These are phyloP conservation scores for Caenorhabditis inopinata DNA, from an alignment of 1,140 invertebrate genomes.

Conservation along the genomic window DNA sequence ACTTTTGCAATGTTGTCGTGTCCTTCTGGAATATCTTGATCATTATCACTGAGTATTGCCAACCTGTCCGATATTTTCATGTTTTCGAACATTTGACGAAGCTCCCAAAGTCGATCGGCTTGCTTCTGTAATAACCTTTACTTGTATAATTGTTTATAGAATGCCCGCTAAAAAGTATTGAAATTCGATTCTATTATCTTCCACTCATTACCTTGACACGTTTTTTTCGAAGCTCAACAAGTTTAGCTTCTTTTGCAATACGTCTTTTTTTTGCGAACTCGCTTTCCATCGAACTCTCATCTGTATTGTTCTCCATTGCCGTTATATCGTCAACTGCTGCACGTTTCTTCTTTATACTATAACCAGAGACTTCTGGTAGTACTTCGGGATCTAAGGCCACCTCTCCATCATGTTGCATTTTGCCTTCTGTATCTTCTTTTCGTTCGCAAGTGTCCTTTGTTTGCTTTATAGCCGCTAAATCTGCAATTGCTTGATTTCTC, in stretches of 20 bases:
- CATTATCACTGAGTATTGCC: not conserved
- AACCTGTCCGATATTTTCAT: not conserved
- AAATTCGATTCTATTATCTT: too few species aligned
- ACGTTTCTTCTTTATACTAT: too few species aligned
- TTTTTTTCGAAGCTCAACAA: not conserved
- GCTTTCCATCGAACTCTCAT: not conserved
- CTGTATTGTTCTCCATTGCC: not conserved
- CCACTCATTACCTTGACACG: not conserved
- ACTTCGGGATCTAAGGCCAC: too few species aligned
- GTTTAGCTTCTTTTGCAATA: not conserved
- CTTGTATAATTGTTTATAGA: not conserved
- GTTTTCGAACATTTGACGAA: not conserved
- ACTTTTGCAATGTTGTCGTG: not conserved
- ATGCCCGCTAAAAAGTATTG: too few species aligned
- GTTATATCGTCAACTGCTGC: not conserved
- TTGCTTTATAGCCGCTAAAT: not conserved
- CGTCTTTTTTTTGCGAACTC: not conserved
- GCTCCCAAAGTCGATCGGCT: not conserved
- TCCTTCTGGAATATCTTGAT: not conserved
- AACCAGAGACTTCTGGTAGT: too few species aligned
- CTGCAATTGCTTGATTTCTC: not conserved
- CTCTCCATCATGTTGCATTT: too few species aligned
- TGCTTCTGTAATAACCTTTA: conserved; percentile 20
- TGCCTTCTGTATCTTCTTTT: too few species aligned
- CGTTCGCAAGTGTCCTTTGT: not conserved